Evolutionary conservation across 2,113 vertebrate genomes (phyloP).

Genomic region (Casuarius casuarius): DNA sequence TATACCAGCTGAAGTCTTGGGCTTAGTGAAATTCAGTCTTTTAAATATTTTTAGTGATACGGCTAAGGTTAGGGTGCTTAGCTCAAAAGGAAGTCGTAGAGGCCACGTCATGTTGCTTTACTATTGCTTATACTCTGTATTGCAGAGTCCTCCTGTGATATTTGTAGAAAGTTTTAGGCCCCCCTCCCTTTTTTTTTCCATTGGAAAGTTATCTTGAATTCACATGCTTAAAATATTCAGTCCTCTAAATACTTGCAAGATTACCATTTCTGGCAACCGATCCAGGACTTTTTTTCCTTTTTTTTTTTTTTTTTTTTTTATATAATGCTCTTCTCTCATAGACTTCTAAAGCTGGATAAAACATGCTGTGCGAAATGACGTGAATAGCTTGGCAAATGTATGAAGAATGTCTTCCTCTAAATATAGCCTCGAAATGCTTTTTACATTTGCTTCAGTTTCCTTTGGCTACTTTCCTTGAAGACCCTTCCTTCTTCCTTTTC

Average conservation of each 20-base stretch:
- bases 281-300: background rate
- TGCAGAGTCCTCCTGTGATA: background rate
- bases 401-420: slow-evolving; percentile 61
- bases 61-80: background rate
- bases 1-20: background rate
- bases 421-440: slow-evolving; percentile 48
- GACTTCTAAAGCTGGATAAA: slow-evolving; percentile 49
- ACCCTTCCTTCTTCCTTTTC: slow-evolving; percentile 21
- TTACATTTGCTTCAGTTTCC: slow-evolving; percentile 36
- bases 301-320: fast-evolving
- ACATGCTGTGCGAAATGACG: slow-evolving; percentile 49
- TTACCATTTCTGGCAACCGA: slow-evolving; percentile 58
- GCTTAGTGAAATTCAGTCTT: background rate
- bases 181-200: fast-evolving
- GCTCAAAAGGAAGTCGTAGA: background rate
- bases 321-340: background rate
- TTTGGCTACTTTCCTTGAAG: slow-evolving; percentile 35
- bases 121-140: background rate
- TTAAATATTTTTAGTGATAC: background rate
- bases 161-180: background rate
- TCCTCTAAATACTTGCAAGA: slow-evolving; percentile 34
- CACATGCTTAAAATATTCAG: slow-evolving; percentile 28
- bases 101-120: background rate
- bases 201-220: slow-evolving; percentile 28
- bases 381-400: slow-evolving; percentile 42